phyloP scores from a whole-genome alignment of 1,140 invertebrate genomes.

The Hormaphis cornu region DNA sequence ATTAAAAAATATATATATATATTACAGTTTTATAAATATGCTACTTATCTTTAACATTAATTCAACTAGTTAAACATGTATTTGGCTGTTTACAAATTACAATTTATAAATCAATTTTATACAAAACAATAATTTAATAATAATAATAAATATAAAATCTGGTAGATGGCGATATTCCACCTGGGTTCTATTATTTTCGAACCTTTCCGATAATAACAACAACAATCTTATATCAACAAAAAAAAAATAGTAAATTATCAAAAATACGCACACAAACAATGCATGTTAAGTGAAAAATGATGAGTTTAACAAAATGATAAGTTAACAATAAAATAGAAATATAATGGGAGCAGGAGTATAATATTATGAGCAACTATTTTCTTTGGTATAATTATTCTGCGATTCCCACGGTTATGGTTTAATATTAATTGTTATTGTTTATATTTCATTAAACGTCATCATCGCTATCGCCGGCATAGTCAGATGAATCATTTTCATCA shows the following conservation, averaged over 20 bases:
- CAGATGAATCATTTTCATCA: slow-evolving; percentile 29
- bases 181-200: neutral
- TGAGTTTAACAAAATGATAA: neutral
- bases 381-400: slow-evolving; percentile 27
- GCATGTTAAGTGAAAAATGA: slow-evolving; percentile 2
- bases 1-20: slow-evolving; percentile 1
- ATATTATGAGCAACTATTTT: slow-evolving; percentile 27
- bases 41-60: slow-evolving; percentile 27
- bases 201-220: slow-evolving; percentile 10
- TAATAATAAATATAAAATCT: slow-evolving; percentile 18
- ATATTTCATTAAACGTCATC: slow-evolving; percentile 27
- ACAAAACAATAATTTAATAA: slow-evolving; percentile 2
- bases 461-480: slow-evolving; percentile 36
- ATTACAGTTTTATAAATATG: slow-evolving; percentile 2
- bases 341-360: neutral
- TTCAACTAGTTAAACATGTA: slow-evolving; percentile 21
- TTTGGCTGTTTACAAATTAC: slow-evolving; percentile 6
- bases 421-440: neutral
- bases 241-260: neutral
- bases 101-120: slow-evolving; percentile 13
- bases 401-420: neutral
- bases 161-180: neutral
- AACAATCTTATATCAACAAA: neutral
- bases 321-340: neutral
- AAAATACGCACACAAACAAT: slow-evolving; percentile 1